Conservation (phyloP, 64 coral and sea anemone species). For the Catalaphyllia jardinei region DNA sequence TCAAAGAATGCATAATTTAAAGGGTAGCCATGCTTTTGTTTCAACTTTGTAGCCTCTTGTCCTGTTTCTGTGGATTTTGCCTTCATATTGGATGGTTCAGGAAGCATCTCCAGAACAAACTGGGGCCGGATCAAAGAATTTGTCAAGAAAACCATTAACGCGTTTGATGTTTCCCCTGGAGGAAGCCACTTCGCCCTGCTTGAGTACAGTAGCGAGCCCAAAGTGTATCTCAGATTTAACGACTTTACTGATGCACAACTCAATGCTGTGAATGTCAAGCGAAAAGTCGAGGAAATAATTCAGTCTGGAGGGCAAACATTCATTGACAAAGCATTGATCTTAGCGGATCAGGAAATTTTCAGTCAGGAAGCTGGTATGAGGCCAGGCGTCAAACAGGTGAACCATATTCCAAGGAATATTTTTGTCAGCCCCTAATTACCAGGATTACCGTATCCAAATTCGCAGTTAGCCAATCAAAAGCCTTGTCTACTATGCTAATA, state of each 20-base stretch:
- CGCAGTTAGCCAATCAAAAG: too few relatives aligned
- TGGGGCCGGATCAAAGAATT: conserved; percentile 32
- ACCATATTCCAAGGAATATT: too few relatives aligned
- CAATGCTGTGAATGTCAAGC: conserved; percentile 52
- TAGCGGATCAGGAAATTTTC: conserved; percentile 45
- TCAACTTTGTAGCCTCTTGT: conserved; percentile 18
- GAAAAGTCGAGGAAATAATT: conserved; percentile 44
- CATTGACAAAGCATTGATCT: conserved; percentile 49
- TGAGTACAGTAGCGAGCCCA: conserved; percentile 31
- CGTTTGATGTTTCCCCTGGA: conserved; percentile 28
- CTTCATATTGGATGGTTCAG: conserved; percentile 58
- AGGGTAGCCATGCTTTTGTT: background rate
- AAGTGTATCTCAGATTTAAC: conserved; percentile 50
- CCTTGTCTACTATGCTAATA: too few relatives aligned
- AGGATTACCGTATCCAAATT: too few relatives aligned
- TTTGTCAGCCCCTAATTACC: too few relatives aligned
- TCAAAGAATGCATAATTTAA: background rate
- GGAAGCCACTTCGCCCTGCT: conserved; percentile 49
- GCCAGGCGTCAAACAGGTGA: conserved; percentile 27
- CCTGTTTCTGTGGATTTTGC: conserved; percentile 53
- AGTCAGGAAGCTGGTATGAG: conserved; percentile 25
- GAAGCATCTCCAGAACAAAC: conserved; percentile 39
- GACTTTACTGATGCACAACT: conserved; percentile 30
- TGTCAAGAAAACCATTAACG: conserved; percentile 26
- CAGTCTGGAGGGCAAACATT: conserved; percentile 54